Base-by-base conservation (phyloP, 2,888 invertebrate species). In the Elmis aenea region DNA sequence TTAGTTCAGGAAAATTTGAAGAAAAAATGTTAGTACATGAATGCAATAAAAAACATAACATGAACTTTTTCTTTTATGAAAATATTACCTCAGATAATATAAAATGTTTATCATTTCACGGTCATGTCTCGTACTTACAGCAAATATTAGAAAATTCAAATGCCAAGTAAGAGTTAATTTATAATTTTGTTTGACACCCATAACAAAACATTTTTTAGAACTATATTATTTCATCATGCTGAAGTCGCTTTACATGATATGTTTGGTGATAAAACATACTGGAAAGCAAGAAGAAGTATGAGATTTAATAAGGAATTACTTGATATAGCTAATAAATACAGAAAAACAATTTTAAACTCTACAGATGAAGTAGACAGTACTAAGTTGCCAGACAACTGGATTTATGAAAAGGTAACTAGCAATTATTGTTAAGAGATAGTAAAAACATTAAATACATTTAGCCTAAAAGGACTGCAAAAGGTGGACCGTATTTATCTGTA, bases 251-350 rank as follows among this genome's bases (percentile, higher is more conserved):
- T 95, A 12, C 94, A 95, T 61, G 84, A 92, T 55, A 70, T 71
- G n/a, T 96, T 88, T 68, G 95, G 95, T 1, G 82, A 83, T 24
- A 69, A 70, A 33, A 68, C 77, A 13, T 96, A 88, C 64, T 96
- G 96, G 96, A 70, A 74, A 49, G 88, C 85, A 11, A 73, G 91
- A 41, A 76, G 91, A 51, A 96, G 96, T 56, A 92, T 97, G 91
- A 75, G 88, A 51, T 97, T 95, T 63, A 83, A 84, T 38, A 69
- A 71, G 28, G 64, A 77, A 9, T 73, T 99, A 0, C 62, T 76
- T 5, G 49, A 72, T 26, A 73, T 82, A 18, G 94, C 90, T 0
- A 73, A 75, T 32, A 62, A 76, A 6, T 96, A 83, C 61, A 71
- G 88, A 24, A 53, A 57, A 28, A 55, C 61, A 10, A 67, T 73